Evolutionary conservation across 23 tunicate species (phyloP).

Genomic region (Corella eumyota): DNA sequence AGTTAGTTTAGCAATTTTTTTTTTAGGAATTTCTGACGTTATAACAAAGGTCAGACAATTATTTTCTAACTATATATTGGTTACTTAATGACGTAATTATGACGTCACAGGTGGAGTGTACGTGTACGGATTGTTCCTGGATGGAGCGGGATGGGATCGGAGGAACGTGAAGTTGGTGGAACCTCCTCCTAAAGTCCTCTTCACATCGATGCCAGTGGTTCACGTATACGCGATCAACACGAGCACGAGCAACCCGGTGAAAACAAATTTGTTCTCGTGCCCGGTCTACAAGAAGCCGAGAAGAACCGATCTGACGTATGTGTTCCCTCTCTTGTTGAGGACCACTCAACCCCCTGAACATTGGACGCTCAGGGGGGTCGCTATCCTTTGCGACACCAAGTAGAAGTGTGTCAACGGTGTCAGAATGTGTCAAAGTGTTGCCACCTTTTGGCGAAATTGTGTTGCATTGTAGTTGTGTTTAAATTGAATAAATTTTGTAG

Average conservation of each 20-base stretch:
- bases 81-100: too few species aligned
- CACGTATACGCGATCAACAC: conserved; percentile 98
- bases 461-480: too few species aligned
- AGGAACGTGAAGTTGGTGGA: conserved; percentile 87
- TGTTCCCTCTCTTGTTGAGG: conserved; percentile 69
- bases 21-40: too few species aligned
- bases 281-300: conserved; percentile 99
- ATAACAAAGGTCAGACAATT: too few species aligned
- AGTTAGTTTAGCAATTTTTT: too few species aligned
- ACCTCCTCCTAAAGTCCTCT: conserved; percentile 87
- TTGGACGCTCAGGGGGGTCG: conserved; percentile 97
- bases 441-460: too few species aligned
- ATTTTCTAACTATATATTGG: too few species aligned
- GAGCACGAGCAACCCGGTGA: conserved; percentile 22
- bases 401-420: conserved; percentile 10
- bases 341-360: conserved; percentile 84
- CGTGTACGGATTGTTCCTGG: conserved; percentile 93
- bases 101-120: conserved; percentile 79
- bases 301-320: conserved; percentile 93
- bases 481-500: too few species aligned
- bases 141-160: conserved; percentile 99
- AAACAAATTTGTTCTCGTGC: conserved; percentile 66
- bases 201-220: conserved; percentile 92
- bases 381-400: conserved; percentile 98
- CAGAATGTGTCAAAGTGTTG: too few species aligned